Percentiles rank a stretch among this genome's conserved stretches.
phyloP scores from a whole-genome alignment of 2,888 invertebrate species.

The Ochlodes sylvanus region DNA sequence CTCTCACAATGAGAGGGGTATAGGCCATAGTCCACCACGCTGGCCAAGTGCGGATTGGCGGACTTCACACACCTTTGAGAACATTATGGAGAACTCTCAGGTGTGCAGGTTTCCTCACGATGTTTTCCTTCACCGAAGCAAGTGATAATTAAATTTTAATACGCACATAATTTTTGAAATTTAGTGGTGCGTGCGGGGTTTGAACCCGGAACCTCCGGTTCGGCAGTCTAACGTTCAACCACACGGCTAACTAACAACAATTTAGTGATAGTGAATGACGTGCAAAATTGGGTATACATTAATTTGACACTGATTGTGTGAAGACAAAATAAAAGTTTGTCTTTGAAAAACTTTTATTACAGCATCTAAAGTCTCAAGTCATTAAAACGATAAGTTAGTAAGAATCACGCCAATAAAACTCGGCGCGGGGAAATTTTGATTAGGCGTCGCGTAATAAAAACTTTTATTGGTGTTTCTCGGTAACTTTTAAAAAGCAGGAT shows the following conservation, averaged over 20 bases:
- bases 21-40: too few species aligned
- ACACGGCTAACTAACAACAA: neutral
- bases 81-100: too few species aligned
- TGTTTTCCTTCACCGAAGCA: too few species aligned
- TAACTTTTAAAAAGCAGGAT: slow-evolving; percentile 8
- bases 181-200: too few species aligned
- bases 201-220: too few species aligned
- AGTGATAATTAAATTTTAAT: too few species aligned
- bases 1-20: too few species aligned
- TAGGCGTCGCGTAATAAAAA: slow-evolving; percentile 65
- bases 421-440: slow-evolving; percentile 62
- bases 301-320: neutral
- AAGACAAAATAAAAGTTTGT: neutral
- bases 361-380: slow-evolving; percentile 54
- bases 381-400: slow-evolving; percentile 53
- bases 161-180: too few species aligned
- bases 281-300: neutral
- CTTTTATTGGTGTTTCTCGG: slow-evolving; percentile 43
- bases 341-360: slow-evolving; percentile 14
- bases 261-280: neutral
- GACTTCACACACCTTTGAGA: too few species aligned
- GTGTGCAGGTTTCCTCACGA: too few species aligned
- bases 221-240: too few species aligned
- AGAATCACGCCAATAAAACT: slow-evolving; percentile 57
- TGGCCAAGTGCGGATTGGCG: too few species aligned